phyloP scores from a whole-genome alignment of 2,888 invertebrate species.

The Anoplius nigerrimus region DNA sequence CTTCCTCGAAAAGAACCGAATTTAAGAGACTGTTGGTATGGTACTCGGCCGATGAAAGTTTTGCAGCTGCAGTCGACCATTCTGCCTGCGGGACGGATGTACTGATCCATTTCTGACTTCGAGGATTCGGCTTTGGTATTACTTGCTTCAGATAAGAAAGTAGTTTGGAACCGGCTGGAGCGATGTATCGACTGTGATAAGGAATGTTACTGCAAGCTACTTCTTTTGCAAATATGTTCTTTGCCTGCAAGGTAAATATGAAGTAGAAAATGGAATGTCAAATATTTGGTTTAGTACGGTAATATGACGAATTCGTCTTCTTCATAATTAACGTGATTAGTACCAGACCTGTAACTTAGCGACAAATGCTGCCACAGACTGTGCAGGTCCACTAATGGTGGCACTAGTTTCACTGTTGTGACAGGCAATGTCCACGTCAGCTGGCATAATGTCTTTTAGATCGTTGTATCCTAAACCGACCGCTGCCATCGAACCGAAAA shows the following conservation, averaged over 20 bases:
- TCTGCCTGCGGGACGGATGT: slow-evolving; percentile 85
- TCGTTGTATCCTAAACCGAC: slow-evolving; percentile 82
- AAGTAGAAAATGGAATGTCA: no score
- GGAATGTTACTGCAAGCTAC: slow-evolving; percentile 92
- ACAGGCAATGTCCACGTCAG: slow-evolving; percentile 89
- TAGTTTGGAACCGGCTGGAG: slow-evolving; percentile 82
- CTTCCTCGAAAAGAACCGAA: slow-evolving; percentile 86
- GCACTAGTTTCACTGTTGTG: slow-evolving; percentile 91
- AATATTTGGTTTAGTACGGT: no score
- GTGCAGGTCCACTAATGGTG: slow-evolving; percentile 92
- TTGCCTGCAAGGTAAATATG: slow-evolving; percentile 74
- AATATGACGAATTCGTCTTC: no score
- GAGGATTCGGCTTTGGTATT: slow-evolving; percentile 80
- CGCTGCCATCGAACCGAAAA: slow-evolving; percentile 92
- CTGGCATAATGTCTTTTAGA: slow-evolving; percentile 82
- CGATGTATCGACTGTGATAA: slow-evolving; percentile 91
- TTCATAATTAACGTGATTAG: no score
- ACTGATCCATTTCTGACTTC: slow-evolving; percentile 89
- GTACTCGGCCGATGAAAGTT: slow-evolving; percentile 88
- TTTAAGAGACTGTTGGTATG: slow-evolving; percentile 90
- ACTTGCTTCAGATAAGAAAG: slow-evolving; percentile 80
- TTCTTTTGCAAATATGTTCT: slow-evolving; percentile 87
- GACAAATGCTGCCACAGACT: slow-evolving; percentile 82
- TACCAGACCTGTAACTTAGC: slow-evolving; percentile 76
- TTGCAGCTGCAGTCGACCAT: slow-evolving; percentile 83